Evolutionary conservation across 2,113 vertebrate species (phyloP).

Genomic region (Ovibos moschatus): DNA sequence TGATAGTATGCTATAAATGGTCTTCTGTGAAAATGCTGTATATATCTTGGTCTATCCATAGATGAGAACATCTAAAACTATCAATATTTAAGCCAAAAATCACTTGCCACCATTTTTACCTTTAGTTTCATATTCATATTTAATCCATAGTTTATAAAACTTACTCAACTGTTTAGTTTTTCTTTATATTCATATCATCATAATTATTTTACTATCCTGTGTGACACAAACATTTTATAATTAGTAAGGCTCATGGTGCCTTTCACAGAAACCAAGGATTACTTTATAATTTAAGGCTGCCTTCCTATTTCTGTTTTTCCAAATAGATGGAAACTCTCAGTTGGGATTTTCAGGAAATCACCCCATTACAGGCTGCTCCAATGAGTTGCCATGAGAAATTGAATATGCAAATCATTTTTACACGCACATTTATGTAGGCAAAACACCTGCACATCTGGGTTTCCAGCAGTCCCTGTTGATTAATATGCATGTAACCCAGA

Average conservation of each 20-base stretch:
- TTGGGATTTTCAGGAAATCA: not conserved
- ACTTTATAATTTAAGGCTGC: not conserved
- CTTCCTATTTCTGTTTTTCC: not conserved
- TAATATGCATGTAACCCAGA: slow-evolving; percentile 17
- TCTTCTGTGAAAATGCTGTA: not conserved
- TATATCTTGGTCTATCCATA: not conserved
- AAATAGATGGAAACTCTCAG: slow-evolving; percentile 23
- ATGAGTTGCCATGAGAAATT: slow-evolving; percentile 54
- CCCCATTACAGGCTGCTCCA: slow-evolving; percentile 43
- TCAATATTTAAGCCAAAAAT: not conserved
- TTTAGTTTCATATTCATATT: not conserved
- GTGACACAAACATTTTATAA: not conserved
- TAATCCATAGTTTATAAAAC: not conserved
- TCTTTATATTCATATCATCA: not conserved
- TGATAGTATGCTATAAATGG: not conserved
- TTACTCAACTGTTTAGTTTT: not conserved
- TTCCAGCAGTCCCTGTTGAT: slow-evolving; percentile 20
- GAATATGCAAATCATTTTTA: slow-evolving; percentile 60
- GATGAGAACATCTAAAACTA: not conserved
- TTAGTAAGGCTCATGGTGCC: not conserved
- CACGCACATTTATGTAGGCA: slow-evolving; percentile 34
- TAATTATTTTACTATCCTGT: not conserved
- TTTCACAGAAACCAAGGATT: not conserved
- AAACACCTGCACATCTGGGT: slow-evolving; percentile 61
- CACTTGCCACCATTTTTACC: not conserved